These are phyloP conservation scores for Oncorhynchus gorbuscha DNA, from an alignment of 2,113 vertebrate genomes.

Conservation along the genomic window DNA sequence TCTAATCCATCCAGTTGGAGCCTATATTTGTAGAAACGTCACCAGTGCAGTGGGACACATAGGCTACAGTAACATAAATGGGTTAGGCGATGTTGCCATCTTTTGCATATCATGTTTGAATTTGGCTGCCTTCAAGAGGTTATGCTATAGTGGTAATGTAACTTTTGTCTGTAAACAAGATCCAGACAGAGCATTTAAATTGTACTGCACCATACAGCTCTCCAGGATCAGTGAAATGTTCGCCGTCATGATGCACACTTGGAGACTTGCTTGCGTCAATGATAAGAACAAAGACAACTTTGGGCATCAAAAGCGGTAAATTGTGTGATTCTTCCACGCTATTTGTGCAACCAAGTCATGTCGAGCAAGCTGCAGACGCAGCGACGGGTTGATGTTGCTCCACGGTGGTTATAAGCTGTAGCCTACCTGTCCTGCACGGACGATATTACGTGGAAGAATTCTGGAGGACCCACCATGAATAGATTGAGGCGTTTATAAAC, in stretches of 20 bases:
- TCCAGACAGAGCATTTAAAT: not conserved
- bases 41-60: no score
- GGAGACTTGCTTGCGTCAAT: not conserved
- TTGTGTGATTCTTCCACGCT: not conserved
- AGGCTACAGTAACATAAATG: no score
- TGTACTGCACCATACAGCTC: no score
- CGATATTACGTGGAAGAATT: not conserved
- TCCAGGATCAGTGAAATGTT: not conserved
- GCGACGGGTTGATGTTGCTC: not conserved
- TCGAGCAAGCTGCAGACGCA: not conserved
- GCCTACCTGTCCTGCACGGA: not conserved
- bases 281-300: not conserved
- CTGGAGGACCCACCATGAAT: not conserved
- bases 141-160: not conserved
- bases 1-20: not conserved
- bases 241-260: not conserved
- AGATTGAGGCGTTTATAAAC: not conserved
- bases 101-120: no score
- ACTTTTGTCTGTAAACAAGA: not conserved
- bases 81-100: not conserved
- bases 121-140: no score
- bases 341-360: conserved; percentile 1
- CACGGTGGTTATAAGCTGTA: not conserved
- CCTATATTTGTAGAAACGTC: no score
- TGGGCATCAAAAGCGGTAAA: not conserved